Base-by-base conservation (phyloP, 2,113 vertebrate genomes). In the Natator depressus region DNA sequence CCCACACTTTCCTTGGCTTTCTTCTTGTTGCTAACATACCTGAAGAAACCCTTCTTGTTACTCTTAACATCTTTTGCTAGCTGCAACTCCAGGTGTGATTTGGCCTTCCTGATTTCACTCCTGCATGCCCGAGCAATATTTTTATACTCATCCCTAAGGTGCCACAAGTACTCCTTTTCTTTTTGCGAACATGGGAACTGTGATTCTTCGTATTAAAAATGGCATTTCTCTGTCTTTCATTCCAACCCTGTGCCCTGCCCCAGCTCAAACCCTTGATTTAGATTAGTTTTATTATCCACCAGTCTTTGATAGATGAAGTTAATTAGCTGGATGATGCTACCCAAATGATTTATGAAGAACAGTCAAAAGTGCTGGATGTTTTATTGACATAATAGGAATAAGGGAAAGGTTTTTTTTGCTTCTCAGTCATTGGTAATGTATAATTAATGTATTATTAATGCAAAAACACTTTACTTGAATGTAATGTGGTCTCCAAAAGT, bases 361-460 rank as follows among this genome's bases (percentile, higher is more conserved):
- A 90, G 14, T 65, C 54, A 93, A 82, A 85, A 96, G 38, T 93
- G 4, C 47, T 91, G 89, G 94, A 54, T 92, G 65, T 86, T 95
- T 97, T 95, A 80, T 35, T 96, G 38, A 88, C 35, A 53, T 88
- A 93, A 93, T 8, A 55, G 89, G 55, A 59, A 42, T 84, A 84
- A 87, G 35, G 29, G 85, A 95, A 93, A 87, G 51, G 54, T 84
- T 93, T 90, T 90, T 91, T 54, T 91, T 91, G 83, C 49, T 93
- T 93, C 59, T 94, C 82, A 87, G 54, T 92, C 90, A 91, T 38
- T 88, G 81, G 31, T 38, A 87, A 96, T 97, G 57, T 94, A 91
- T 96, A 97, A 93, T 97, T 97, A 22, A 98, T 95, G 89, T 31
- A 51, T 53, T 53, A 53, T 53, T 53, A 53, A 53, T 53, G 51